Percentiles rank a stretch among this genome's conserved stretches.
Evolutionary conservation across 2,888 invertebrate genomes (phyloP).

Genomic region (Brassicogethes aeneus): DNA sequence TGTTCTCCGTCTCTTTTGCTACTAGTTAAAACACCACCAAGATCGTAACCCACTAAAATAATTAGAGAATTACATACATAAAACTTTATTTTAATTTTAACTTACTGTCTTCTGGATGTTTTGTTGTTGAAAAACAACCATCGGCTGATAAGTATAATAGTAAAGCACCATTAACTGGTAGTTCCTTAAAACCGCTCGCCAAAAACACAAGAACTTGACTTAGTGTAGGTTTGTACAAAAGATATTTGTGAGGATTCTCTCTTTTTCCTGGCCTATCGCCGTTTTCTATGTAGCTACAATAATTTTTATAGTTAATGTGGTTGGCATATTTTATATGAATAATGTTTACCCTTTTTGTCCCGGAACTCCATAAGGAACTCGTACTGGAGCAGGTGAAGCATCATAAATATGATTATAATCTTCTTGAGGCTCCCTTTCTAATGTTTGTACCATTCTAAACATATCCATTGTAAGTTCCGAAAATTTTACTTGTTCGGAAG

Average conservation of each 20-base stretch:
- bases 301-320: conserved; percentile 3
- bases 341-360: conserved; percentile 35
- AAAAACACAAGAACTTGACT: conserved; percentile 90
- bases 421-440: conserved; percentile 86
- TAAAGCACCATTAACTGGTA: conserved; percentile 84
- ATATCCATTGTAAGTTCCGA: conserved; percentile 96
- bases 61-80: conserved; percentile 12
- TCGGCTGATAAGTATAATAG: conserved; percentile 92
- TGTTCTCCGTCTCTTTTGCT: conserved; percentile 66
- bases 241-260: conserved; percentile 94
- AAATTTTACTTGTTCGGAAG: conserved; percentile 90
- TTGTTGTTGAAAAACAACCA: conserved; percentile 71
- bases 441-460: conserved; percentile 92
- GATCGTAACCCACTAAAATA: conserved; percentile 73
- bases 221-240: conserved; percentile 90
- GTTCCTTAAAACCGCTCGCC: conserved; percentile 85
- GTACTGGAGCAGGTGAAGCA: conserved; percentile 59
- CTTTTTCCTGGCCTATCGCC: conserved; percentile 57
- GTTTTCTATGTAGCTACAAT: conserved; percentile 51
- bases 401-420: conserved; percentile 66
- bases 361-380: conserved; percentile 46
- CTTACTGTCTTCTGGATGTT: conserved; percentile 85
- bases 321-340: not conserved
- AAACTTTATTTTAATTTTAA: conserved; percentile 15
- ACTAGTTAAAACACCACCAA: conserved; percentile 84